Conservation (phyloP, 2,888 invertebrate species). For the Drosophila nigritarsus region DNA sequence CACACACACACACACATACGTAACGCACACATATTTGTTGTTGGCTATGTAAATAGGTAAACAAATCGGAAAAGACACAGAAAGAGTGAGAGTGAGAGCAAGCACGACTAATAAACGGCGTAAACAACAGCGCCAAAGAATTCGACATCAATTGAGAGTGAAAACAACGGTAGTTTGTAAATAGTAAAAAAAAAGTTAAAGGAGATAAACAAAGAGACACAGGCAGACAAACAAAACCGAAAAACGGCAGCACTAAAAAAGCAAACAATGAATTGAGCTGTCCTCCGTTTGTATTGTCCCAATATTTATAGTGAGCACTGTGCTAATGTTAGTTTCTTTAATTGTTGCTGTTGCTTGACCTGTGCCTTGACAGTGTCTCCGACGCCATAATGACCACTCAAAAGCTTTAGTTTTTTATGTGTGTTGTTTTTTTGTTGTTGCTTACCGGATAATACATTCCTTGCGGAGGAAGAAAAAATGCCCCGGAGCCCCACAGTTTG, state of each 20-base stretch:
- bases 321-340: slow-evolving; percentile 36
- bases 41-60: slow-evolving; percentile 74
- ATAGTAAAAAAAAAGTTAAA: slow-evolving; percentile 22
- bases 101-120: slow-evolving; percentile 22
- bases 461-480: slow-evolving; percentile 98
- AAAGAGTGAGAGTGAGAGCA: slow-evolving; percentile 23
- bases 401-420: neutral
- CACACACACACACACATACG: slow-evolving; percentile 16
- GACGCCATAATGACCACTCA: slow-evolving; percentile 12
- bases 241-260: slow-evolving; percentile 38
- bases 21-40: slow-evolving; percentile 56
- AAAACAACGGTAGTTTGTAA: slow-evolving; percentile 48
- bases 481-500: slow-evolving; percentile 99
- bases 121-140: slow-evolving; percentile 42
- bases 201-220: neutral
- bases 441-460: slow-evolving; percentile 98
- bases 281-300: slow-evolving; percentile 30
- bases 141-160: slow-evolving; percentile 62
- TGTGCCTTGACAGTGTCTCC: slow-evolving; percentile 8
- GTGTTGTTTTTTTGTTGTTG: slow-evolving; percentile 6
- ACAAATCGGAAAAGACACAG: slow-evolving; percentile 51
- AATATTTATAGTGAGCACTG: slow-evolving; percentile 58
- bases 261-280: slow-evolving; percentile 51
- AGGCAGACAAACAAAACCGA: slow-evolving; percentile 28
- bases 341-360: slow-evolving; percentile 21